Conservation (phyloP, 2,797 vertebrate species). For the Apogon hyalosoma region DNA sequence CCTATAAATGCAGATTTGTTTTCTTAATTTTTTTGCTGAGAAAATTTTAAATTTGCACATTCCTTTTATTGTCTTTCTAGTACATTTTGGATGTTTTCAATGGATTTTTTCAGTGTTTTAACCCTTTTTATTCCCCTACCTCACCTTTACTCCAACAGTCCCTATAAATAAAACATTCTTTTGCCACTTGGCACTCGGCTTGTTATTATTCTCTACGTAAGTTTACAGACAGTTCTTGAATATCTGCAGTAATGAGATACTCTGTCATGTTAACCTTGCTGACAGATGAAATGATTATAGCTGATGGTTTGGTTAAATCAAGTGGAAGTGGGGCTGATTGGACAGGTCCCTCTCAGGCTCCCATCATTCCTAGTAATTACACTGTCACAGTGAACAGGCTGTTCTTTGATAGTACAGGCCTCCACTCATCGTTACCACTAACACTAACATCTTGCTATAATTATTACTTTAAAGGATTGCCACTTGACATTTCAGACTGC, state of each 20-base stretch:
- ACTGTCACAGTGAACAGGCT: constrained; percentile 29
- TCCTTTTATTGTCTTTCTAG: constrained; percentile 26
- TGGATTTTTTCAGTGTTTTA: constrained; percentile 19
- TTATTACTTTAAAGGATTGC: not conserved
- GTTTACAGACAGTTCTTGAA: not conserved
- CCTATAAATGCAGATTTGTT: not conserved
- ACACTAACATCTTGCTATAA: not conserved
- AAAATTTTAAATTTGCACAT: constrained; percentile 11
- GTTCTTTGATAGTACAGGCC: not conserved
- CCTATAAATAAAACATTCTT: constrained; percentile 46
- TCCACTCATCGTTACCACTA: not conserved
- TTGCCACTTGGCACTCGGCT: not conserved
- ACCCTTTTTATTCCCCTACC: constrained; percentile 23
- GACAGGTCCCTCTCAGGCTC: constrained; percentile 29
- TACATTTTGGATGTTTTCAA: constrained; percentile 11
- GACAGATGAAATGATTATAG: constrained; percentile 29
- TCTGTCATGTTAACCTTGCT: not conserved
- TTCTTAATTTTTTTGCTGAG: not conserved
- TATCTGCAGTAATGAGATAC: not conserved
- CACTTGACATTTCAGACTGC: not conserved
- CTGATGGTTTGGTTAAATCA: constrained; percentile 25
- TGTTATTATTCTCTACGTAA: constrained; percentile 1
- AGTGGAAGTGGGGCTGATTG: constrained; percentile 21
- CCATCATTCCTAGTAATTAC: constrained; percentile 40
- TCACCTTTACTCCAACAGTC: constrained; percentile 33